Evolutionary conservation across 2,113 vertebrate genomes (phyloP).

Genomic region (Proterorhinus semilunaris): DNA sequence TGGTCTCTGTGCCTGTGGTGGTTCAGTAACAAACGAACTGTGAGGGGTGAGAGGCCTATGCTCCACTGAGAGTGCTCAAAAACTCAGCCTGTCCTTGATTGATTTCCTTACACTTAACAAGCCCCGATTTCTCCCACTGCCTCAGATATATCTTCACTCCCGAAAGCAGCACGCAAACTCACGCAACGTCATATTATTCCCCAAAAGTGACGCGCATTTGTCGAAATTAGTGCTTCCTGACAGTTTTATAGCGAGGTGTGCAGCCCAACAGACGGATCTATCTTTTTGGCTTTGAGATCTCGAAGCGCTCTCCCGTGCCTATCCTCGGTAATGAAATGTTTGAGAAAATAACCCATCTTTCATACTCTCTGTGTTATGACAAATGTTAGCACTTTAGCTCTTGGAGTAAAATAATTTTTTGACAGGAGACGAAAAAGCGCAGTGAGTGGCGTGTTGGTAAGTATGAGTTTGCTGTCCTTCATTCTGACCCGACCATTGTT

Average conservation of each 20-base stretch:
- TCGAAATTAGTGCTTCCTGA: constrained; percentile 7
- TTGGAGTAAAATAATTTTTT: neutral
- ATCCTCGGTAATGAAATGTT: constrained; percentile 18
- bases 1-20: constrained; percentile 15
- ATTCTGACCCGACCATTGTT: constrained; percentile 13
- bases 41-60: constrained; percentile 22
- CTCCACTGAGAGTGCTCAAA: constrained; percentile 48
- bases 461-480: neutral
- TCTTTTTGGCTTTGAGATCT: constrained; percentile 27
- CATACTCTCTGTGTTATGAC: neutral
- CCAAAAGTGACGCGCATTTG: neutral
- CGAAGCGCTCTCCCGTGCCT: neutral
- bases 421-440: neutral
- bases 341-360: neutral
- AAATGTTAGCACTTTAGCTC: neutral
- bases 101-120: constrained; percentile 39
- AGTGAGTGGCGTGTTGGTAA: neutral
- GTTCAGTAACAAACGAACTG: constrained; percentile 30
- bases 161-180: constrained; percentile 5
- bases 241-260: neutral
- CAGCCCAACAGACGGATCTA: constrained; percentile 11
- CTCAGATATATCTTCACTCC: constrained; percentile 43
- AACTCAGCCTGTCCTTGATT: constrained; percentile 33
- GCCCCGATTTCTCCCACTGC: constrained; percentile 43
- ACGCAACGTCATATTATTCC: neutral